Percentiles rank a stretch among this genome's conserved stretches.
Evolutionary conservation across 2,113 vertebrate species (phyloP).

Genomic region (Tupaia chinensis): DNA sequence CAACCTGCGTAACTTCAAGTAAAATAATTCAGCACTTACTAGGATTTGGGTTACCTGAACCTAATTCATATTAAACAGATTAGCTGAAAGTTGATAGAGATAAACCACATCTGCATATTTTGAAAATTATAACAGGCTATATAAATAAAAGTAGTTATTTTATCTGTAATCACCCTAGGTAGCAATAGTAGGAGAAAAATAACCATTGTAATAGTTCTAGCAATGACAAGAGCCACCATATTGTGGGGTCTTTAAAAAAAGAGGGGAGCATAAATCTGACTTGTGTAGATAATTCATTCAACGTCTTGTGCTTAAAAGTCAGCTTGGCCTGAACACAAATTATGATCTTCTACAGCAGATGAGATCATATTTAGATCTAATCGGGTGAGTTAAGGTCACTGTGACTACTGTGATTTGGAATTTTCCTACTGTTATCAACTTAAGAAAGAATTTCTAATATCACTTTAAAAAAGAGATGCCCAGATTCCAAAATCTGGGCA

Average conservation of each 20-base stretch:
- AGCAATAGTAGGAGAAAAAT: background rate
- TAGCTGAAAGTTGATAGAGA: background rate
- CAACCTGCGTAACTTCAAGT: background rate
- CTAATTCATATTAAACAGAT: background rate
- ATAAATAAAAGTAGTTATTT: background rate
- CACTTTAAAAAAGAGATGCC: background rate
- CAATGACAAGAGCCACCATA: background rate
- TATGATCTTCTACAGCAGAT: background rate
- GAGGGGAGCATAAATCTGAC: background rate
- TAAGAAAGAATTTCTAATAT: constrained; percentile 42
- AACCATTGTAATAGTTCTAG: background rate
- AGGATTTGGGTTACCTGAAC: background rate
- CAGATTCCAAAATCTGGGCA: too few relatives aligned
- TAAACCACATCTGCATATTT: background rate
- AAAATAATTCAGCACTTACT: background rate
- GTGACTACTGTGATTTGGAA: constrained; percentile 71
- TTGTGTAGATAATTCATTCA: constrained; percentile 36
- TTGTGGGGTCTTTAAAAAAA: background rate
- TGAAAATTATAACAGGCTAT: background rate
- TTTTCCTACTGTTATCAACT: constrained; percentile 57
- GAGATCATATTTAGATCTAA: constrained; percentile 50
- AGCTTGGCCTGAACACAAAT: background rate
- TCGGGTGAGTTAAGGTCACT: constrained; percentile 55
- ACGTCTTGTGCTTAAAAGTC: background rate
- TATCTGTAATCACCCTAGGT: background rate